Base-by-base conservation (phyloP, 1,140 invertebrate species). In the Rhagoletis pomonella region DNA sequence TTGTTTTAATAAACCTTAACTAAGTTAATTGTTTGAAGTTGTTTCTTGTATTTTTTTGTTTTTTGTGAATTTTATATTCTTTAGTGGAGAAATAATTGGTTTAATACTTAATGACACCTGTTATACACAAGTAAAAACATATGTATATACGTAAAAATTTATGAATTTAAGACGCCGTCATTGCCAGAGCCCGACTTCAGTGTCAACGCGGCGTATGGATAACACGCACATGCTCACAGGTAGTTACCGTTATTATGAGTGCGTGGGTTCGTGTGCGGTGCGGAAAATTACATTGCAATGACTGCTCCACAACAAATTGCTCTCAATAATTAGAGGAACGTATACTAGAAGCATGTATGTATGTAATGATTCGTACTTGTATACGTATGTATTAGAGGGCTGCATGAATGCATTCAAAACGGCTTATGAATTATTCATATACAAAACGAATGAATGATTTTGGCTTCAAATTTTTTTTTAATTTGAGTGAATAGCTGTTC, bases 301-400 rank as follows among this genome's bases (percentile, higher is more conserved):
- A 47, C 39, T 85, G 29, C 10, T 85, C 81, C n/a, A 59, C 19
- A 85, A 59, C 81, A 85, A 85, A 85, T 85, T 73, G 67, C 42
- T 59, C 50, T 85, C 58, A 84, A 58, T 58, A 84, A 55, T 55
- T 84, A 44, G 19, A 50, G 50, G 19, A 29, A 81, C 73, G 50
- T 50, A 5, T 29, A 29, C 29, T 29, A 29, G 29, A 29, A 29
- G 29, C 29, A 29, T 29, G 29, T 29, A 29, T 29, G 29, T 29
- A 29, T 29, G 29, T 29, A 29, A 29, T 29, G 29, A 29, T 29
- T 29, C 29, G 29, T 29, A 29, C 29, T 29, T 29, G 29, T 29
- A 29, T 29, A 29, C 29, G 29, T 29, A 29, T 29, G 29, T 29
- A 29, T 29, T 29, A 29, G 29, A 29, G 29, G 29, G 29, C 29